Evolutionary conservation across 2,797 vertebrate genomes (phyloP), one percentile per base, ranked within the genome.

Genomic region (Gadopsis marmoratus): DNA sequence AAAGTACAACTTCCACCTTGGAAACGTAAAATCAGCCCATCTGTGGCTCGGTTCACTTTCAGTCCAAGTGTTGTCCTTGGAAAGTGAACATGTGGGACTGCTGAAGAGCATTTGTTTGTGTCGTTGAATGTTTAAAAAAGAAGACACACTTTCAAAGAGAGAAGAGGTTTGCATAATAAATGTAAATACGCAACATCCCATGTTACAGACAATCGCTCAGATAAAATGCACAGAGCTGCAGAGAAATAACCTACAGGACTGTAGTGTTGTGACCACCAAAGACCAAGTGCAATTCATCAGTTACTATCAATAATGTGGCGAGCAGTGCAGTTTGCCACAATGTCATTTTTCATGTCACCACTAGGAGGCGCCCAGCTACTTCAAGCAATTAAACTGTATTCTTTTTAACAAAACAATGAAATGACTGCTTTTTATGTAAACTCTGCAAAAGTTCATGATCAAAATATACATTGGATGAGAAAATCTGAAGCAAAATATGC

Each of bases 1-100:
- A 71, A 76, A 68, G 43, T 21, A 61, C 55, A 87, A 59, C 39
- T 29, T 75, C 62, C n/a, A 76, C 59, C 69, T 65, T 47, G 45
- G 29, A 67, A 41, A 75, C 31, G 19, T 45, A 51, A 71, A 69
- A 19, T 61, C 39, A 60, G 58, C 12, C 53, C 43, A 58, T 85
- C 75, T 80, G 78, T 59, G 61, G 64, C 26, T 58, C 71, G 7
- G 19, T 53, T 54, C 37, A 35, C 21, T 54, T 50, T 23, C n/a
- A 50, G 21, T 71, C 77, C 26, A 37, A 7, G 35, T 67, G 71
- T 2, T 60, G 50, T 71, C 72, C 59, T 79, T 73, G 60, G 48
- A 53, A 70, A 64, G 63, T n/a, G 17, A 65, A 62, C 60, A 79
- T 26, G 61, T 26, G 35, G 35, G n/a, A 14, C 56, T 70, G 16